Conservation (phyloP, 2,113 vertebrate genomes). For the Chloroceryle aenea region DNA sequence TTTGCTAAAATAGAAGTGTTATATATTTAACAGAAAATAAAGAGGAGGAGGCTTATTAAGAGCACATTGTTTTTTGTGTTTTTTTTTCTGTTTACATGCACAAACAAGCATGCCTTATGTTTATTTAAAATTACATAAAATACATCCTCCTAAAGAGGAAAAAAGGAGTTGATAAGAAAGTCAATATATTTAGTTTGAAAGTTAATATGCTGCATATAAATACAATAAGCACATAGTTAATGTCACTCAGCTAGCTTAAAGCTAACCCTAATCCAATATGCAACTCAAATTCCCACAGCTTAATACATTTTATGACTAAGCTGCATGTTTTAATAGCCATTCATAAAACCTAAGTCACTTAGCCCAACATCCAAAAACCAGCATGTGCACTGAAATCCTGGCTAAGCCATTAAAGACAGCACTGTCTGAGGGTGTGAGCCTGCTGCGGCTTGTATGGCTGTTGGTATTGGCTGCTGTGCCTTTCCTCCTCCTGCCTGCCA, state of each 20-base stretch:
- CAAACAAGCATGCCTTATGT: not conserved
- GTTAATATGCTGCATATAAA: not conserved
- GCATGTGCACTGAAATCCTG: not conserved
- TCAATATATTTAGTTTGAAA: not conserved
- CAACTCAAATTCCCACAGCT: not conserved
- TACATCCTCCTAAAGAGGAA: not conserved
- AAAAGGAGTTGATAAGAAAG: not conserved
- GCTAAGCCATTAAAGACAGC: not conserved
- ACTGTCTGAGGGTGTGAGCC: not conserved
- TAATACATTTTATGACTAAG: not conserved
- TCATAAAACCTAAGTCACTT: not conserved
- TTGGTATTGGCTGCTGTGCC: accelerated
- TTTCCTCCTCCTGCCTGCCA: not conserved
- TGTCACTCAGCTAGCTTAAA: not conserved
- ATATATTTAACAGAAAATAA: not conserved
- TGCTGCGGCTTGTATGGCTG: accelerated
- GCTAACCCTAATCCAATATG: not conserved
- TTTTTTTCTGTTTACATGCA: not conserved
- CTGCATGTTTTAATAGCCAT: not conserved
- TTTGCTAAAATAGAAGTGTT: not conserved
- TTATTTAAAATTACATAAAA: not conserved
- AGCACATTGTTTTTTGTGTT: not conserved
- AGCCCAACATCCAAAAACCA: not conserved
- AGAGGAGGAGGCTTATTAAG: not conserved
- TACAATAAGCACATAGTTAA: not conserved